Conservation (phyloP, 2,888 invertebrate genomes). For the Euphydryas editha region DNA sequence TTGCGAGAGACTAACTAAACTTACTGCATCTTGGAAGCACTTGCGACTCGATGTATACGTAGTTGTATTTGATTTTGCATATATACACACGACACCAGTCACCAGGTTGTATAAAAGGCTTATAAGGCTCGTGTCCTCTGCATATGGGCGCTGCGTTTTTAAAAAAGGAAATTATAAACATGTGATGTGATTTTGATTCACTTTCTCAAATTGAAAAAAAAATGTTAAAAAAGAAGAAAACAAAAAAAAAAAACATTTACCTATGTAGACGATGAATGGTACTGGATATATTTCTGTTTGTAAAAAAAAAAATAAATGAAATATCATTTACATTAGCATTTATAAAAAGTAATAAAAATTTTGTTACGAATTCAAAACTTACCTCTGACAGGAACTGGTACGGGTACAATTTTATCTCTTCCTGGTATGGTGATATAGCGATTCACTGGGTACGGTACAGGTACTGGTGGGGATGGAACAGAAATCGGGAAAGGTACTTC, state of each 20-base stretch:
- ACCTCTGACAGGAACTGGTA: constrained; percentile 58
- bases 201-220: too few relatives aligned
- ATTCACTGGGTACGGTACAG: constrained; percentile 56
- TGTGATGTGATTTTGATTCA: background rate
- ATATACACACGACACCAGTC: constrained; percentile 56
- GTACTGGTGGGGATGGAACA: constrained; percentile 57
- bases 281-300: constrained; percentile 59
- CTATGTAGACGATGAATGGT: constrained; percentile 61
- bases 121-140: constrained; percentile 52
- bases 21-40: constrained; percentile 43
- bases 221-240: too few relatives aligned
- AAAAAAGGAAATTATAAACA: background rate
- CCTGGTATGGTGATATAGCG: constrained; percentile 61
- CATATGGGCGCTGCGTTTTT: constrained; percentile 61
- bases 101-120: constrained; percentile 58
- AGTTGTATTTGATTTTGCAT: constrained; percentile 69
- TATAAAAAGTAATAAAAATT: background rate
- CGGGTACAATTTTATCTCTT: constrained; percentile 54
- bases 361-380: constrained; percentile 39
- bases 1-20: background rate
- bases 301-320: constrained; percentile 48
- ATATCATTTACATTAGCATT: background rate
- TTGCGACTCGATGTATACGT: constrained; percentile 61
- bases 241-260: constrained; percentile 52
- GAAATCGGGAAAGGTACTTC: constrained; percentile 57